Base-by-base conservation (phyloP, 2,888 invertebrate genomes). In the Dynastes maya region DNA sequence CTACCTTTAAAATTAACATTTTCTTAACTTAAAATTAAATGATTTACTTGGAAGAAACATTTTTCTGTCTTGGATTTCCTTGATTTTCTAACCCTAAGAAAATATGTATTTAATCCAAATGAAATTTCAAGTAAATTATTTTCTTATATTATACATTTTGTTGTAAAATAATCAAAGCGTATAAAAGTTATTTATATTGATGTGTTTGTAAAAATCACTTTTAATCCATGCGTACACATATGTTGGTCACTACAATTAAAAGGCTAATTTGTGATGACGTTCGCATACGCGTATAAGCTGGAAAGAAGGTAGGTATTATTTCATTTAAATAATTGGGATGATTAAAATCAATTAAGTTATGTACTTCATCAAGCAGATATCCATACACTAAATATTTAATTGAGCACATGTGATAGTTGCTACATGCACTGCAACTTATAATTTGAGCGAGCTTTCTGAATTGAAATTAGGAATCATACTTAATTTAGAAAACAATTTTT, bases 301-400 rank as follows among this genome's bases (percentile, higher is more conserved):
- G 51, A 67, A 40, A 68, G 49, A n/a, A 51, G 49, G 51, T 51
- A 51, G 51, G 68, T 68, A 51, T 51, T 65, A 49, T 51, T 51
- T 68, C 68, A 68, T 68, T 68, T 68, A 51, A 51, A 68, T 68
- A 68, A 68, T 49, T 68, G 68, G 68, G 68, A 22, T 51, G 51
- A 68, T 68, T 68, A 68, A 68, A 68, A 68, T 68, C 68, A 68
- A 68, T 68, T 67, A 22, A 67, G 49, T 67, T 68, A 49, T 51
- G 51, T 27, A 29, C 51, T 51, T 68, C 49, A 51, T 68, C 51
- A 51, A 68, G 13, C 68, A 68, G 27, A 29, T 16, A 16, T 49
- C 16, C 65, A 68, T 51, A 68, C 4, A 16, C 22, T 49, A 49
- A 49, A 51, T 51, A 9, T 68, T 68, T 51, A 29, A 68, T 13